A percentile compares a stretch with the other conserved stretches of the same genome.
Evolutionary conservation across 2,888 invertebrate species (phyloP).

Genomic region (Electrophaes corylata): DNA sequence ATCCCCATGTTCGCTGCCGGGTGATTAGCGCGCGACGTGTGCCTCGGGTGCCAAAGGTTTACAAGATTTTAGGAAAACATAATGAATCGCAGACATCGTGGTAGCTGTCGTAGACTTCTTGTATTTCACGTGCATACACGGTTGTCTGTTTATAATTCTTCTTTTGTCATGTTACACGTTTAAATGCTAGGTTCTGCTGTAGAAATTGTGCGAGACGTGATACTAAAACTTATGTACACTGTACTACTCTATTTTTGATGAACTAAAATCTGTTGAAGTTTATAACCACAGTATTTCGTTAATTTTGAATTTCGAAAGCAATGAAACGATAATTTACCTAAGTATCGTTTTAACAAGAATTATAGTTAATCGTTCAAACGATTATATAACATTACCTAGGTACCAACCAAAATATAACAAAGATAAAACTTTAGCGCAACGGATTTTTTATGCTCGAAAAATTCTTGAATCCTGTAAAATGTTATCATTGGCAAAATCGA

Average conservation of each 20-base stretch:
- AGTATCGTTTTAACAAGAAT: too few relatives aligned
- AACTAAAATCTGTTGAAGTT: too few relatives aligned
- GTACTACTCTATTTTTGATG: too few relatives aligned
- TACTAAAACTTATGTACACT: too few relatives aligned
- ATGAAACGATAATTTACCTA: too few relatives aligned
- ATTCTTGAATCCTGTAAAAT: slow-evolving; percentile 20
- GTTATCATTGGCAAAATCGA: slow-evolving; percentile 37
- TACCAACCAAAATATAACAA: neutral
- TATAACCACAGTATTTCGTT: too few relatives aligned
- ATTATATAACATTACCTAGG: too few relatives aligned
- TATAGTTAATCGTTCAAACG: too few relatives aligned
- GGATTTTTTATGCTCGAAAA: slow-evolving; percentile 6
- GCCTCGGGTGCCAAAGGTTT: slow-evolving; percentile 22
- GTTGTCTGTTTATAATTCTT: neutral
- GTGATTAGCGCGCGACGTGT: slow-evolving; percentile 41
- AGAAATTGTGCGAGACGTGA: too few relatives aligned
- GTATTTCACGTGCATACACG: neutral
- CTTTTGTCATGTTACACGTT: too few relatives aligned
- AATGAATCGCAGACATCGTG: neutral
- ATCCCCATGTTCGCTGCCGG: slow-evolving; percentile 40
- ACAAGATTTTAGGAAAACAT: slow-evolving; percentile 6
- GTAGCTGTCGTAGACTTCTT: neutral
- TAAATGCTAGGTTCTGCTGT: too few relatives aligned
- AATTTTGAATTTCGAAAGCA: too few relatives aligned
- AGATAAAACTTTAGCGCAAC: neutral